Base-by-base conservation (phyloP, 2,888 invertebrate genomes). In the Enchytraeus crypticus region DNA sequence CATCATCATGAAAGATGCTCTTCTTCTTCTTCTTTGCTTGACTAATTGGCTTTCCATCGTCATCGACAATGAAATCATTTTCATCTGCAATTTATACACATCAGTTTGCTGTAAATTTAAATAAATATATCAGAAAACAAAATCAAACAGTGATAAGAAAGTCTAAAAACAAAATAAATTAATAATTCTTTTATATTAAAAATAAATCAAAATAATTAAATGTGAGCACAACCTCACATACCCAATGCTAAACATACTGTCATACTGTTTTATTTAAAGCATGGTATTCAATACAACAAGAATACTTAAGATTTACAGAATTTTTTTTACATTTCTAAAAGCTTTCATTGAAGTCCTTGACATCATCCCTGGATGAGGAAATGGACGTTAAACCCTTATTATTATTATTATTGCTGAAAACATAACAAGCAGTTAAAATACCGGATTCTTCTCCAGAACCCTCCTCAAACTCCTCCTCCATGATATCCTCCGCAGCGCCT, bases 1-100 rank as follows among this genome's bases (percentile, higher is more conserved):
- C 67, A 67, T 77, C 77, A 61, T 71, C 71, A 59, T 77, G 76
- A 29, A 76, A 76, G n/a, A 73, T 74, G 59, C 73, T 72, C 59
- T 71, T 74, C 59, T 71, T 74, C 63, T 74, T 74, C 68, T 75
- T 77, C 67, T 72, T 74, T 18, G 67, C 69, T 49, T 69, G 69
- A 55, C 71, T 71, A 53, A 75, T 74, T 5, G 78, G 75, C 47
- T 75, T 72, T 0, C 74, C 62, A 72, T 96, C 91, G 74, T 93
- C 95, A 74, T 93, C 95, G 0, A 97, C 97, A 74, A 98, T 97
- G 77, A 98, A 98, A 78, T 93, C 93, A 82, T 93, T 93, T 3
- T 89, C 89, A 70, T 80, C 80, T 76, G 66, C n/a, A 66, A 64
- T n/a, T 21, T 21, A 59, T 21, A 32, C 23, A 47, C 34, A n/a